Conservation (phyloP, 2,888 invertebrate species). For the Hypolimnas misippus region DNA sequence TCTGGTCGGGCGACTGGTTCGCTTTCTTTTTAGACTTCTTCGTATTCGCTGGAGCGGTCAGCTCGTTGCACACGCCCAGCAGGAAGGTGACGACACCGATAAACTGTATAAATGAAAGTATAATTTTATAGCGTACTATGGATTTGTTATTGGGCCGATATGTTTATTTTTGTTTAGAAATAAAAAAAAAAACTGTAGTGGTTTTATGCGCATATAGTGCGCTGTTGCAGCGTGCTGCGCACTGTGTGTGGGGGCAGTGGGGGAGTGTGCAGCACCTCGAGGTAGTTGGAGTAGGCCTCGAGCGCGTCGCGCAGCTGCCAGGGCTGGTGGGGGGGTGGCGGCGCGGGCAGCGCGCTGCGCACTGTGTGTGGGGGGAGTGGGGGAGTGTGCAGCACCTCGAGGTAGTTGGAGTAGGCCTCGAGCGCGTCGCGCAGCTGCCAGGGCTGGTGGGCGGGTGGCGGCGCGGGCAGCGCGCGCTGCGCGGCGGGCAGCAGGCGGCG, state of each 20-base stretch:
- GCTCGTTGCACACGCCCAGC: slow-evolving; percentile 82
- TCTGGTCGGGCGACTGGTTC: slow-evolving; percentile 73
- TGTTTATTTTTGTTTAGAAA: neutral
- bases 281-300: slow-evolving; percentile 83
- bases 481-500: slow-evolving; percentile 3
- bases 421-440: slow-evolving; percentile 79
- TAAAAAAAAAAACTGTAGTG: neutral
- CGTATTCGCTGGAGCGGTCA: slow-evolving; percentile 74
- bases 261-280: slow-evolving; percentile 79
- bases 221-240: no score
- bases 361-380: neutral
- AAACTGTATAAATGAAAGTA: slow-evolving; percentile 66
- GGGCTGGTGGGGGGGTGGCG: slow-evolving; percentile 33
- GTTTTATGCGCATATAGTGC: no score
- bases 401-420: slow-evolving; percentile 83
- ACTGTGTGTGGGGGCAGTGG: no score
- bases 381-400: slow-evolving; percentile 79
- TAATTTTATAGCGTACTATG: neutral
- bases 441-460: slow-evolving; percentile 35
- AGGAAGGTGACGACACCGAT: slow-evolving; percentile 83
- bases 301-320: slow-evolving; percentile 79
- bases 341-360: slow-evolving; percentile 48
- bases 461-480: slow-evolving; percentile 47
- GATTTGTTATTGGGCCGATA: neutral
- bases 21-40: slow-evolving; percentile 85